phyloP scores from a whole-genome alignment of 2,888 invertebrate genomes.

The Yponomeuta cagnagella region DNA sequence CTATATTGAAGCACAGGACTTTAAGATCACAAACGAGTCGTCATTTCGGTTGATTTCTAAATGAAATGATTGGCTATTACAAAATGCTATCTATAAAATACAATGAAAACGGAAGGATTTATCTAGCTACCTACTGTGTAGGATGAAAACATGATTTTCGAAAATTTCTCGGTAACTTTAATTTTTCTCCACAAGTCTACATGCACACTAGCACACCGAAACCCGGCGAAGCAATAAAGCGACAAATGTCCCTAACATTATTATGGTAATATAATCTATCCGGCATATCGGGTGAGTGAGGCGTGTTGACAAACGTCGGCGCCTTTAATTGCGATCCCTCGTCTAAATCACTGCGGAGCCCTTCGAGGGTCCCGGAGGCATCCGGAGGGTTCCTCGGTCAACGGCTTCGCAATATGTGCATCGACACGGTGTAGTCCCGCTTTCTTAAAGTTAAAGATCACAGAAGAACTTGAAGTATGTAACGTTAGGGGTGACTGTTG shows the following conservation, averaged over 20 bases:
- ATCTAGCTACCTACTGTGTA: no score
- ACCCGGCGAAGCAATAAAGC: slow-evolving; percentile 10
- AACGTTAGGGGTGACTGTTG: not conserved
- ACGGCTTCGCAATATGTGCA: slow-evolving; percentile 48
- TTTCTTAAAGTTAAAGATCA: not conserved
- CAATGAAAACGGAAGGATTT: no score
- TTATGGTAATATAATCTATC: slow-evolving; percentile 32
- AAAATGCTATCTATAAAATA: no score
- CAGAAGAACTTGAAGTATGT: not conserved
- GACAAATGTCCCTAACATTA: slow-evolving; percentile 26
- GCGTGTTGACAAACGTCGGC: slow-evolving; percentile 50
- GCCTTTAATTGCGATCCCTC: slow-evolving; percentile 56
- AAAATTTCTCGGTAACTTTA: no score
- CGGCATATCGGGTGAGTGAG: slow-evolving; percentile 17
- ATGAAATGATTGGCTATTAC: no score
- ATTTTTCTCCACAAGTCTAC: not conserved
- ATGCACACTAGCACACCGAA: not conserved
- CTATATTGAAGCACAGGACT: no score
- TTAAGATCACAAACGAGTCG: no score
- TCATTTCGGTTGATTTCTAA: no score
- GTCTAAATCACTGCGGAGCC: slow-evolving; percentile 39
- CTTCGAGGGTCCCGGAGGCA: slow-evolving; percentile 26
- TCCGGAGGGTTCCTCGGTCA: slow-evolving; percentile 7
- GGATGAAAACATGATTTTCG: no score
- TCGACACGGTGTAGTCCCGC: slow-evolving; percentile 31